Evolutionary conservation across 2,113 vertebrate genomes (phyloP).

Genomic region (Oxyruncus cristatus): DNA sequence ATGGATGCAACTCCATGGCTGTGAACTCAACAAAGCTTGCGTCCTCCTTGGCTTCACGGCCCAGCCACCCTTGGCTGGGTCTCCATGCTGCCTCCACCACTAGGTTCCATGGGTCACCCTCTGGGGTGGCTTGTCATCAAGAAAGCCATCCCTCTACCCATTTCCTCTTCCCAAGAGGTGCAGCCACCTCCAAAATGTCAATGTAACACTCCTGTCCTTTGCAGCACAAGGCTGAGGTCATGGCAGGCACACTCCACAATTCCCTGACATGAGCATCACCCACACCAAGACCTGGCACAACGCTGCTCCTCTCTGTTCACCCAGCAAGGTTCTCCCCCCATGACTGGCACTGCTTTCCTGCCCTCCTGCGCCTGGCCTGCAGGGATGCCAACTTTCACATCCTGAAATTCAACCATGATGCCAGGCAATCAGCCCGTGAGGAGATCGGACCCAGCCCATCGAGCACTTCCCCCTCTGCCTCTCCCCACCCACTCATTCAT

Average conservation of each 20-base stretch:
- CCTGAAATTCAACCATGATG: neutral
- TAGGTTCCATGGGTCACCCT: neutral
- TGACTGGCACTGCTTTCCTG: neutral
- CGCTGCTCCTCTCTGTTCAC: neutral
- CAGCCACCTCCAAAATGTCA: neutral
- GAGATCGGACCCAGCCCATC: fast-evolving
- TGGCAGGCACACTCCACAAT: fast-evolving
- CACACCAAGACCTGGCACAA: fast-evolving
- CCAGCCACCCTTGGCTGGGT: neutral
- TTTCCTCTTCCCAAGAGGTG: neutral
- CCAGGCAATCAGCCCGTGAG: fast-evolving
- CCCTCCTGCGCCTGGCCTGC: neutral
- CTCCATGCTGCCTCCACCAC: neutral
- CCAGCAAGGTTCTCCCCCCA: neutral
- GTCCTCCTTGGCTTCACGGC: neutral
- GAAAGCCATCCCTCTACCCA: neutral
- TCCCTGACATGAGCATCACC: neutral
- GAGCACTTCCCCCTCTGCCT: neutral
- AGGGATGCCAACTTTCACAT: neutral
- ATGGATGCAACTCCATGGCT: neutral
- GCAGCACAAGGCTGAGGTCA: neutral
- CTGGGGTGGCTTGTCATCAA: neutral
- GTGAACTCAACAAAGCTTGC: neutral
- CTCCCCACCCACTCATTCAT: neutral
- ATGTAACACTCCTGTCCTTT: neutral